These are phyloP conservation scores for Dastarcus helophoroides DNA, from an alignment of 2,888 invertebrate genomes.

Conservation along the genomic window DNA sequence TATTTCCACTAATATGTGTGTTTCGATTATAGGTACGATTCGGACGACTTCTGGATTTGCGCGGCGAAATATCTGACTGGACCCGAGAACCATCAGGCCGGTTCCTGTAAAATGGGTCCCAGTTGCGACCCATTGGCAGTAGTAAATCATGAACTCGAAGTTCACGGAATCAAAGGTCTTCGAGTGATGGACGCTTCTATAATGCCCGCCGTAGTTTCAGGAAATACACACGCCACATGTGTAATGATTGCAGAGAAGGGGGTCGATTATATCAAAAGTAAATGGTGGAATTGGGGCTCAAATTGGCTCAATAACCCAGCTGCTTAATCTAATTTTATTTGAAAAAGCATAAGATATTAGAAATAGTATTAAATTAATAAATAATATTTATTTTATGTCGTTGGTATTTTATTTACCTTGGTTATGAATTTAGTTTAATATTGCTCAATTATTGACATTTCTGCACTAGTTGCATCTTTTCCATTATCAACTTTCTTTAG, in stretches of 20 bases:
- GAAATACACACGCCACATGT: conserved; percentile 34
- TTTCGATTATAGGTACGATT: conserved; percentile 32
- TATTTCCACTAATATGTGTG: too few species aligned
- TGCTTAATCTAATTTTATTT: too few species aligned
- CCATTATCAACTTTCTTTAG: too few species aligned
- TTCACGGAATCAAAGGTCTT: conserved; percentile 50
- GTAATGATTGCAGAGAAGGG: conserved; percentile 37
- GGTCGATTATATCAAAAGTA: conserved; percentile 31
- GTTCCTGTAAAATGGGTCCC: conserved; percentile 76
- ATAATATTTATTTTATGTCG: too few species aligned
- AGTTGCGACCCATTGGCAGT: conserved; percentile 57
- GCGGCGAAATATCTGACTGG: conserved; percentile 58
- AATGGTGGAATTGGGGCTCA: too few species aligned
- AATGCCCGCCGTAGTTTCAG: conserved; percentile 35
- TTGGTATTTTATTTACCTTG: too few species aligned
- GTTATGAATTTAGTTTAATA: too few species aligned
- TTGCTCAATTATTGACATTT: too few species aligned
- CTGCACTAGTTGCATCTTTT: too few species aligned
- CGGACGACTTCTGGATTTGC: conserved; percentile 67
- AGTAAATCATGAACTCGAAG: conserved; percentile 55
- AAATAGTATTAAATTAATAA: too few species aligned
- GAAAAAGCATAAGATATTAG: too few species aligned
- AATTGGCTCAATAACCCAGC: too few species aligned
- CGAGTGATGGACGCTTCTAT: conserved; percentile 40
- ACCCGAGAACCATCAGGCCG: conserved; percentile 74